phyloP scores from a whole-genome alignment of 2,113 vertebrate genomes.

The Illadopsis cleaveri region DNA sequence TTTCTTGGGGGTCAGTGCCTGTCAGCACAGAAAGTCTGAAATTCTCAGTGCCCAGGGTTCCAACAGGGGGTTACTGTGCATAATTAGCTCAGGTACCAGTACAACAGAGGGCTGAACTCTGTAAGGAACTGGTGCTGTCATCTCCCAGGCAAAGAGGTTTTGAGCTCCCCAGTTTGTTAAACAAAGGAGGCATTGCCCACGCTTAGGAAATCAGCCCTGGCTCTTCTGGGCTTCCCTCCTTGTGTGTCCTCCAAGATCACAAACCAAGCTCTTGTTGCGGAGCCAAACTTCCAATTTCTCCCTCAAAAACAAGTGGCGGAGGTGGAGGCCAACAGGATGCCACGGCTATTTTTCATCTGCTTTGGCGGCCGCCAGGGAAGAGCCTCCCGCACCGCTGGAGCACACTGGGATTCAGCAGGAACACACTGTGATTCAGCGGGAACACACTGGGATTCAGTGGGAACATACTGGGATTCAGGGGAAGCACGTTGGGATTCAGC shows the following conservation, averaged over 20 bases:
- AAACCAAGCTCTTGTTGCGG: neutral
- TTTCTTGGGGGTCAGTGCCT: too few relatives aligned
- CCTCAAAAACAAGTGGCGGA: neutral
- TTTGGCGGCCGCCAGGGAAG: neutral
- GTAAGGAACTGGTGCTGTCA: neutral
- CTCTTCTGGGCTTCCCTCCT: neutral
- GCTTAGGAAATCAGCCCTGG: neutral
- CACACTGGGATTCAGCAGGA: too few relatives aligned
- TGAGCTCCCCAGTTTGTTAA: neutral
- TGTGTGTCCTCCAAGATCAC: neutral
- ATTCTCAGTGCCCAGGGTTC: too few relatives aligned
- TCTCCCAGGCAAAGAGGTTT: neutral
- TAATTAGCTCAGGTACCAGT: too few relatives aligned
- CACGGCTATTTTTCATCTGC: neutral
- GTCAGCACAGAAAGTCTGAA: too few relatives aligned
- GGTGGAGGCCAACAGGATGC: neutral
- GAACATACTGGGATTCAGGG: too few relatives aligned
- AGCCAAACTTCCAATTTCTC: neutral
- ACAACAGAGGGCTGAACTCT: neutral
- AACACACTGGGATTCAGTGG: too few relatives aligned
- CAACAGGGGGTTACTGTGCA: too few relatives aligned
- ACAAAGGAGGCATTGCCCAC: neutral
- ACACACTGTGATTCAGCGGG: too few relatives aligned
- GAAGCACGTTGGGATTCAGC: too few relatives aligned
- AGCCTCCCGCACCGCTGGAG: rapidly evolving